These are phyloP conservation scores for Pionites leucogaster DNA, from an alignment of 2,113 vertebrate genomes.

Conservation along the genomic window DNA sequence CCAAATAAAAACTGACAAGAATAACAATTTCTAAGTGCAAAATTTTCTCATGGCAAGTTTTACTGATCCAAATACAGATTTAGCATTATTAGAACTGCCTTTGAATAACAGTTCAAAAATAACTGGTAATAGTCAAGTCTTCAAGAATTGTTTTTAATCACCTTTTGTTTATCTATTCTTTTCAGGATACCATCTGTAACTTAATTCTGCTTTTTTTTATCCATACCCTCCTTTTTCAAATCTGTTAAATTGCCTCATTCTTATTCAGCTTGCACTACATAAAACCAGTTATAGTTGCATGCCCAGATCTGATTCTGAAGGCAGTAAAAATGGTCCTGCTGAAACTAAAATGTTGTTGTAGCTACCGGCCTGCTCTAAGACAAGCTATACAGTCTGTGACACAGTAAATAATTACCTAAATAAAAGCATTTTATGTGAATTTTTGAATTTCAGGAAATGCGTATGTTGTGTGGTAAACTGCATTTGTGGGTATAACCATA, in stretches of 20 bases:
- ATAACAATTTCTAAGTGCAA: background rate
- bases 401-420: background rate
- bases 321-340: background rate
- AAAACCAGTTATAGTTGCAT: background rate
- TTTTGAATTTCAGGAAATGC: background rate
- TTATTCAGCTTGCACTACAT: background rate
- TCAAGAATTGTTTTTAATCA: background rate
- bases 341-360: background rate
- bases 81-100: background rate
- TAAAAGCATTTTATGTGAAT: background rate
- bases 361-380: background rate
- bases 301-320: background rate
- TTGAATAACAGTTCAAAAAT: background rate
- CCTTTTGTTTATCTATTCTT: background rate
- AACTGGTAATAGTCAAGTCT: background rate
- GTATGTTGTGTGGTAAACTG: background rate
- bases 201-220: background rate
- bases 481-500: background rate
- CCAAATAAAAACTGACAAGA: background rate
- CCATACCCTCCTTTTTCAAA: background rate
- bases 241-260: background rate
- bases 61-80: background rate
- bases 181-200: background rate
- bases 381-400: background rate
- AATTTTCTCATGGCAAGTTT: background rate